Evolutionary conservation across 2,797 vertebrate genomes (phyloP).

Genomic region (Siniperca obscura): DNA sequence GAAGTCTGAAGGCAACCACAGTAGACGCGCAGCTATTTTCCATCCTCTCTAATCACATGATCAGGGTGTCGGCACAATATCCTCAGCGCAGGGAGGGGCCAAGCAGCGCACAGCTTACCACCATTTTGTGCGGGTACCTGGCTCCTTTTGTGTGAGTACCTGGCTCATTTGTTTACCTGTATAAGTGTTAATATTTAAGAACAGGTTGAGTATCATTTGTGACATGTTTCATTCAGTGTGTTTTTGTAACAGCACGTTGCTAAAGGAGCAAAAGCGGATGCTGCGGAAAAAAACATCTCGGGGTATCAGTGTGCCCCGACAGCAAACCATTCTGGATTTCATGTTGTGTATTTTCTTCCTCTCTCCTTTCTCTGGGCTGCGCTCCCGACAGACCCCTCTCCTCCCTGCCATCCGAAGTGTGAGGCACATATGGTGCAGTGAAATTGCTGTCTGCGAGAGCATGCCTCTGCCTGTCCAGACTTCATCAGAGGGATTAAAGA

Average conservation of each 20-base stretch:
- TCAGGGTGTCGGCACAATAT: constrained; percentile 80
- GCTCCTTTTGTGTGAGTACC: constrained; percentile 80
- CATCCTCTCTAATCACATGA: constrained; percentile 82
- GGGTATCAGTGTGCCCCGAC: constrained; percentile 61
- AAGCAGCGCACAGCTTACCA: constrained; percentile 75
- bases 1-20: constrained; percentile 70
- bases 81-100: constrained; percentile 77
- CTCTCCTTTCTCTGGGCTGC: constrained; percentile 89
- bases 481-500: constrained; percentile 99
- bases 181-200: constrained; percentile 52
- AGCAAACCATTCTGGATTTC: constrained; percentile 74
- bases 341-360: constrained; percentile 74
- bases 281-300: constrained; percentile 66
- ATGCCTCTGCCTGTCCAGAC: constrained; percentile 99
- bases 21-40: constrained; percentile 71
- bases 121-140: constrained; percentile 88
- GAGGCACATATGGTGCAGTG: constrained; percentile 97
- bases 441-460: constrained; percentile 99
- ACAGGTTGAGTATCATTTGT: constrained; percentile 27
- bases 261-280: constrained; percentile 53
- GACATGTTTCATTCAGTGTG: constrained; percentile 22
- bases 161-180: constrained; percentile 83
- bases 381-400: constrained; percentile 94
- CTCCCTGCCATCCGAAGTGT: constrained; percentile 92
- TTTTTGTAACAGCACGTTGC: constrained; percentile 23